Evolutionary conservation across 2,797 vertebrate genomes (phyloP).

Genomic region (Anolis apletophallus): DNA sequence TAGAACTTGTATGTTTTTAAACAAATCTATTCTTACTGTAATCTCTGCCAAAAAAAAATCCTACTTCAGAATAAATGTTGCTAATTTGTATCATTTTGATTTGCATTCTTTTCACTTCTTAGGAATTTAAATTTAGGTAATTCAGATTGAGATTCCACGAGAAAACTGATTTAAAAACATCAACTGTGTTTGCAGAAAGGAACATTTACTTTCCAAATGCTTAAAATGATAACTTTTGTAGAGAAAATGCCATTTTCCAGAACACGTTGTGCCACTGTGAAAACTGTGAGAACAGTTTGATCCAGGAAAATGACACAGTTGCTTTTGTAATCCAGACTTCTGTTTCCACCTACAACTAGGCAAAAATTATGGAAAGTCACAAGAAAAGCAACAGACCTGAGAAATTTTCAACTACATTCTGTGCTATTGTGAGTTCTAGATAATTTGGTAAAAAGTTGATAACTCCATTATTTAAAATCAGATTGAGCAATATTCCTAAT

Average conservation of each 20-base stretch:
- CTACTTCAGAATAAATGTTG: conserved; percentile 34
- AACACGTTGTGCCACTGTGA: neutral
- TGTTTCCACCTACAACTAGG: neutral
- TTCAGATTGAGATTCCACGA: neutral
- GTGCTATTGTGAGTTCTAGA: neutral
- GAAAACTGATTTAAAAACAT: no score
- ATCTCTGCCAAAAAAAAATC: conserved; percentile 13
- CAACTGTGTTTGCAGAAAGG: neutral
- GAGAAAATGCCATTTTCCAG: neutral
- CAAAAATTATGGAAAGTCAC: neutral
- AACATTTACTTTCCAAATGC: neutral
- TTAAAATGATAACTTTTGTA: neutral
- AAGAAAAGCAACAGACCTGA: neutral
- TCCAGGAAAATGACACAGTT: neutral
- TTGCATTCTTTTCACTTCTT: conserved; percentile 43
- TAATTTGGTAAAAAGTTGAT: neutral
- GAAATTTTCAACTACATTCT: neutral
- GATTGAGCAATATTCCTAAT: neutral
- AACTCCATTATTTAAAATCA: neutral
- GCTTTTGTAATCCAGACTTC: neutral
- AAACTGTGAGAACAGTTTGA: neutral
- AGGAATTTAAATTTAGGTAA: neutral
- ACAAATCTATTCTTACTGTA: conserved; percentile 23
- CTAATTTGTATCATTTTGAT: conserved; percentile 27
- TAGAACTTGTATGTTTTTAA: conserved; percentile 42